Conservation (phyloP, 2,113 vertebrate genomes). For the Anguilla japonica region DNA sequence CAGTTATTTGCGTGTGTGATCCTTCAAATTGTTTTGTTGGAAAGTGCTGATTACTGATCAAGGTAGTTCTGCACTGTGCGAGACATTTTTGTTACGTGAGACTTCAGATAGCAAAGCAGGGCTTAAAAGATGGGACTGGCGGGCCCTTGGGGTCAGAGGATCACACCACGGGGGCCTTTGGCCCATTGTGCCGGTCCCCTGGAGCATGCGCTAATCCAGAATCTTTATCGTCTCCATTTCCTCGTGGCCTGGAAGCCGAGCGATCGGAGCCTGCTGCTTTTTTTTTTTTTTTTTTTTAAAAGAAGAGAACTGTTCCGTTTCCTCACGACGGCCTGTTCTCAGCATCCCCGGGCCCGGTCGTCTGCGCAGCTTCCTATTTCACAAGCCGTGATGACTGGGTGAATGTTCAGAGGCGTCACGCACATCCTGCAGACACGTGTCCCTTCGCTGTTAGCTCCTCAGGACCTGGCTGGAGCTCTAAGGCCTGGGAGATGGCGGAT, state of each 20-base stretch:
- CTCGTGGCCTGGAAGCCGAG: background rate
- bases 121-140: background rate
- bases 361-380: conserved; percentile 54
- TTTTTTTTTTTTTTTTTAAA: too few relatives aligned
- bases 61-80: background rate
- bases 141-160: background rate
- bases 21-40: background rate
- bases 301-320: background rate
- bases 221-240: background rate
- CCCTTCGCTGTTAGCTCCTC: background rate
- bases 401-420: conserved; percentile 38
- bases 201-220: background rate
- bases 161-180: background rate
- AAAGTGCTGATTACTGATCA: background rate
- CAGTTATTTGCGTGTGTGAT: background rate
- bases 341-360: conserved; percentile 53
- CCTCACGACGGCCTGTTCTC: conserved; percentile 29
- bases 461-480: background rate
- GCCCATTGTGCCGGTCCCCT: background rate
- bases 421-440: background rate
- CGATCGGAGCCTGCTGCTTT: background rate
- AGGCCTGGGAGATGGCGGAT: conserved; percentile 14
- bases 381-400: conserved; percentile 43
- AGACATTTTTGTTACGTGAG: background rate
- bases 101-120: background rate